A percentile compares a stretch with the other conserved stretches of the same genome.
phyloP scores from a whole-genome alignment of 2,888 invertebrate genomes.

The Sinhomidia bicolor region DNA sequence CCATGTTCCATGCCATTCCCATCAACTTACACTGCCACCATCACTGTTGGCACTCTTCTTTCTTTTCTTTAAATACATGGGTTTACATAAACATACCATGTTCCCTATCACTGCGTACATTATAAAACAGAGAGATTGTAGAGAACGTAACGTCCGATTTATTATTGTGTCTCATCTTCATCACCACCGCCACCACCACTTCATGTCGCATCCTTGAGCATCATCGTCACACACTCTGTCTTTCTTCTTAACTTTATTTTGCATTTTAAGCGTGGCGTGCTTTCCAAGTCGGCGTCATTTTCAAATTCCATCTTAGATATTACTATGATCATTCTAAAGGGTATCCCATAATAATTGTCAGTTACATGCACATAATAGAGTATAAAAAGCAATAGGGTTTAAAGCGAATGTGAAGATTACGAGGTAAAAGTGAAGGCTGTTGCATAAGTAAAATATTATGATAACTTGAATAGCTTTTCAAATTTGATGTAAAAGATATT shows the following conservation, averaged over 20 bases:
- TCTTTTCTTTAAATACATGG: background rate
- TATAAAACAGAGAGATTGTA: background rate
- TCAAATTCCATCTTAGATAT: background rate
- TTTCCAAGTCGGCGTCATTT: background rate
- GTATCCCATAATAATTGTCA: too few species aligned
- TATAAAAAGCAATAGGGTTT: too few species aligned
- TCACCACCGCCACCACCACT: slow-evolving; percentile 14
- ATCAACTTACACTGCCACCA: slow-evolving; percentile 27
- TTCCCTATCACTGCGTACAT: background rate
- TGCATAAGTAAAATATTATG: too few species aligned
- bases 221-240: background rate
- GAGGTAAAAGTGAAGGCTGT: too few species aligned
- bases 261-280: background rate
- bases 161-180: slow-evolving; percentile 47
- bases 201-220: background rate
- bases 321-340: background rate
- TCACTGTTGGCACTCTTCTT: slow-evolving; percentile 8
- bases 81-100: background rate
- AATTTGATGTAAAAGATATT: too few species aligned
- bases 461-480: too few species aligned
- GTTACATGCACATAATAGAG: too few species aligned
- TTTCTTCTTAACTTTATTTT: slow-evolving; percentile 3
- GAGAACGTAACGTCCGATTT: slow-evolving; percentile 30
- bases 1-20: too few species aligned
- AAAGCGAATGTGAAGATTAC: too few species aligned